Evolutionary conservation across 2,888 invertebrate genomes (phyloP), one percentile per base, ranked within the genome.

Genomic region (Heliconius aoede): DNA sequence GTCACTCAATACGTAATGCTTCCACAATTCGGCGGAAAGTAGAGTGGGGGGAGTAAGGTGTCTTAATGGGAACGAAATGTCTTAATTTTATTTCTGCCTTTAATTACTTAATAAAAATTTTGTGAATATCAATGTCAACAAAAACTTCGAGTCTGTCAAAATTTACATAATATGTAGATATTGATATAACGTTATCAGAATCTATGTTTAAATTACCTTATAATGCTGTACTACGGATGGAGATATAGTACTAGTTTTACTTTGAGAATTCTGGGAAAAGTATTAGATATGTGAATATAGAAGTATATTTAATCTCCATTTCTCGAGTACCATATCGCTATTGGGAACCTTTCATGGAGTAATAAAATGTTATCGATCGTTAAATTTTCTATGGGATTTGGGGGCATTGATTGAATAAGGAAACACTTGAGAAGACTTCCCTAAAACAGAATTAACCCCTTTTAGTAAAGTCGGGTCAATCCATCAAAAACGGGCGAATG

Each of bases 341-440:
- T 55, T 55, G 4, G 15, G 55, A 69, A 69, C 51, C 55, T 69
- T 55, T 69, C 28, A 69, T 69, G 24, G n/a, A 55, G 55, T n/a
- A 30, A 51, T 69, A 69, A 69, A 55, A 55, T 55, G 55, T n/a
- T 69, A 69, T 69, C 55, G 69, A 55, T 51, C 55, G 69, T 69
- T 69, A 69, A 55, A 26, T 64, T 73, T 62, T 73, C 67, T 28
- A 65, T 40, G 24, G 65, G 5, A 65, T 30, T 55, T 51, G 32
- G 40, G 73, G 36, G 55, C 58, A 64, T 55, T 67, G 73, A 74
- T 58, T 58, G 65, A 67, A 74, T 74, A 74, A 74, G 46, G 55
- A 58, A 32, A 58, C 58, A 65, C 55, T 74, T 67, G 64, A 55
- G 40, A 67, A 51, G 60, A 30, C 51, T 74, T 67, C 67, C 67